Evolutionary conservation across 2,797 vertebrate species (phyloP).

Genomic region (Sebastes diaconus): DNA sequence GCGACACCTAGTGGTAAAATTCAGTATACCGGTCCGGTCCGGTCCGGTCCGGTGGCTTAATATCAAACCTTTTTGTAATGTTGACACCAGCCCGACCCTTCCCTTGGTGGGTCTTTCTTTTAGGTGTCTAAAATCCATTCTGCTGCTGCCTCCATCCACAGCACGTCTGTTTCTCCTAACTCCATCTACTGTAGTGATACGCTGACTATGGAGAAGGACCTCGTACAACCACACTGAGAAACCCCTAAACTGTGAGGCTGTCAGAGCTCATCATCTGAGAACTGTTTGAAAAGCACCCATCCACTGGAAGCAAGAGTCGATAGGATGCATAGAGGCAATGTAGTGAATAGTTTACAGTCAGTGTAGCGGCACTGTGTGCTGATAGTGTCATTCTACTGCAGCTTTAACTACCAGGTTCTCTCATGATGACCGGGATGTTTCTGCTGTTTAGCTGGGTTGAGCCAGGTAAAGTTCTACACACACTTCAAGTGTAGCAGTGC

Average conservation of each 20-base stretch:
- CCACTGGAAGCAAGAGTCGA: not conserved
- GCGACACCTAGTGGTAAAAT: too few species aligned
- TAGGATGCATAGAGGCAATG: not conserved
- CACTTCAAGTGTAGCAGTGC: not conserved
- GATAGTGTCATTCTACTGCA: not conserved
- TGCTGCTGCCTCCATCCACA: not conserved
- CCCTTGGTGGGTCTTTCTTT: too few species aligned
- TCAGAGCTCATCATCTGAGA: not conserved
- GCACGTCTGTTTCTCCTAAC: not conserved
- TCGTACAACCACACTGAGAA: not conserved
- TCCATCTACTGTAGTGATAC: not conserved
- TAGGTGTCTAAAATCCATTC: not conserved
- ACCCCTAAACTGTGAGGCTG: not conserved
- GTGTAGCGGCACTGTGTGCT: not conserved
- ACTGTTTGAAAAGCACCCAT: not conserved
- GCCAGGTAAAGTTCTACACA: not conserved
- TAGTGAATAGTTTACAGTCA: not conserved
- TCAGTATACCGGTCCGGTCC: too few species aligned
- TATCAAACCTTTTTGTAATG: too few species aligned
- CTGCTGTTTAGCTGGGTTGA: not conserved
- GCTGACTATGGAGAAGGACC: not conserved
- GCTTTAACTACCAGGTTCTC: not conserved
- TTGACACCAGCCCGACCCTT: too few species aligned
- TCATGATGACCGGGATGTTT: too few species aligned
- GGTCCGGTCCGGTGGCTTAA: too few species aligned